These are phyloP conservation scores for Callimorpha dominula DNA, from an alignment of 2,888 invertebrate genomes.

Conservation along the genomic window DNA sequence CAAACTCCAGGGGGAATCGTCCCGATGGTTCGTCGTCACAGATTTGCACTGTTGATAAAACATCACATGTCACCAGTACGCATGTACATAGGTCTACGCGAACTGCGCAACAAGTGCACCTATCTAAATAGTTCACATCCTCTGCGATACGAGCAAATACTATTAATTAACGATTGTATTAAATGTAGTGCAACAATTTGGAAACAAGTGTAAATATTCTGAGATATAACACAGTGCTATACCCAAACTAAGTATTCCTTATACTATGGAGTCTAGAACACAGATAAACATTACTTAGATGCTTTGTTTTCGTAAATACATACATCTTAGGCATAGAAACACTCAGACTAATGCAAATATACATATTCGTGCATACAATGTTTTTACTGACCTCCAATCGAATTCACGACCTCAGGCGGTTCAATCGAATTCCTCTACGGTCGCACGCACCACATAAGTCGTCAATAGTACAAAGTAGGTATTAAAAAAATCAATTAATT, in stretches of 20 bases:
- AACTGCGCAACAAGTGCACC: conserved; percentile 37
- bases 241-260: not conserved
- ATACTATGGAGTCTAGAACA: not conserved
- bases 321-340: not conserved
- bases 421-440: not conserved
- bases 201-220: not conserved
- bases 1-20: not conserved
- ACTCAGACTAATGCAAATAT: not conserved
- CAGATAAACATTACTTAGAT: not conserved
- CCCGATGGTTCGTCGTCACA: too few species aligned
- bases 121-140: conserved; percentile 58
- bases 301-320: not conserved
- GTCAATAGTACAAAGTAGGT: too few species aligned
- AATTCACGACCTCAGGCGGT: too few species aligned
- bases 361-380: not conserved
- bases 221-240: not conserved
- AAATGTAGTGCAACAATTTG: conserved; percentile 4
- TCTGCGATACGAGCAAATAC: conserved; percentile 34
- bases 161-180: conserved; percentile 34
- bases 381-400: not conserved
- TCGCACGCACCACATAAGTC: too few species aligned
- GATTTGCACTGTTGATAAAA: not conserved
- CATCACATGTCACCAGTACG: not conserved
- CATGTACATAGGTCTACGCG: not conserved
- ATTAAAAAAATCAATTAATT: too few species aligned